Conservation (phyloP, 2,797 vertebrate species). For the Sebastes minor region DNA sequence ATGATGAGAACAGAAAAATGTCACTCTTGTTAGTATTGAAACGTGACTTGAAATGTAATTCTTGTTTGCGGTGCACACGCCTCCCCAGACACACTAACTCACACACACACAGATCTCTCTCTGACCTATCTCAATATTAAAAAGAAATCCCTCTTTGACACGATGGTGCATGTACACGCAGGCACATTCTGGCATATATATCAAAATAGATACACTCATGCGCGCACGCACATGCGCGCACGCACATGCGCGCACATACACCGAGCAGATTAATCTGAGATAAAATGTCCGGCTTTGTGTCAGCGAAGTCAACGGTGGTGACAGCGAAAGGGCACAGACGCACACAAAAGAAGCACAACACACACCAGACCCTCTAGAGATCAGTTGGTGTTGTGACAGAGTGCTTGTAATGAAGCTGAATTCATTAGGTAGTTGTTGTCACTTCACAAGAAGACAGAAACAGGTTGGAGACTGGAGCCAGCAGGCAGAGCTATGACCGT, state of each 20-base stretch:
- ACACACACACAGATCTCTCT: not conserved
- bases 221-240: not conserved
- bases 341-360: not conserved
- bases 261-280: constrained; percentile 23
- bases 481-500: not conserved
- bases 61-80: constrained; percentile 29
- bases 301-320: constrained; percentile 25
- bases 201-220: constrained; percentile 15
- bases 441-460: constrained; percentile 14
- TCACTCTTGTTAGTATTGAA: constrained; percentile 68
- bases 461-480: constrained; percentile 27
- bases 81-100: not conserved
- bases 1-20: constrained; percentile 74
- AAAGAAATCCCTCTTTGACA: constrained; percentile 46
- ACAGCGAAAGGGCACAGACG: constrained; percentile 27
- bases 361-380: not conserved
- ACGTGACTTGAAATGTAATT: constrained; percentile 67
- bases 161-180: constrained; percentile 16
- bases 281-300: constrained; percentile 37
- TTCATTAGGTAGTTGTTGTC: constrained; percentile 36
- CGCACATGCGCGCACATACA: constrained; percentile 8
- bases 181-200: constrained; percentile 9
- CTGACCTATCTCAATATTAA: constrained; percentile 49
- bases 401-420: constrained; percentile 28
- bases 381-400: constrained; percentile 1